Evolutionary conservation across 2,888 invertebrate species (phyloP).

Genomic region (Zygothrica quintamaculata): DNA sequence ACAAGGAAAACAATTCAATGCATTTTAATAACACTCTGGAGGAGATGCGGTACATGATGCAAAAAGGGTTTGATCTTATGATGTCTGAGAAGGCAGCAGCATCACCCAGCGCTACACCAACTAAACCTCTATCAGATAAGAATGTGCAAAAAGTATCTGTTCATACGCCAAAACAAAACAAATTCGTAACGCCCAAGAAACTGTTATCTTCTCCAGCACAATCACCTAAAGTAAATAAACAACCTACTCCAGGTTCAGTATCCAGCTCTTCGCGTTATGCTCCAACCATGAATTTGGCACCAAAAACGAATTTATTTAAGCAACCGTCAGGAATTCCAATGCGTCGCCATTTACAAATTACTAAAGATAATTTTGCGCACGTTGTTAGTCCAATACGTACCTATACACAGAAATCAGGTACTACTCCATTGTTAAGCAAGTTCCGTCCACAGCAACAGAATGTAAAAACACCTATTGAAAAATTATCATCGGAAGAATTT

Average conservation of each 20-base stretch:
- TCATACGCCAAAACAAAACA: slow-evolving; percentile 53
- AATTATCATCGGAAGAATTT: slow-evolving; percentile 63
- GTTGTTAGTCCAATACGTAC: slow-evolving; percentile 84
- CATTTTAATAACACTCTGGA: slow-evolving; percentile 85
- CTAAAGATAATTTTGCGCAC: slow-evolving; percentile 58
- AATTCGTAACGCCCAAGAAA: slow-evolving; percentile 58
- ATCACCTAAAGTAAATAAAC: no score
- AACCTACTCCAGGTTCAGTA: background rate
- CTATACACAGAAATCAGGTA: slow-evolving; percentile 84
- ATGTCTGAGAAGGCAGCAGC: slow-evolving; percentile 56
- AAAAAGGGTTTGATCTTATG: slow-evolving; percentile 82
- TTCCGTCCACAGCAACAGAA: slow-evolving; percentile 69
- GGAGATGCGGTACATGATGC: slow-evolving; percentile 84
- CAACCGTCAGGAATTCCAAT: slow-evolving; percentile 36
- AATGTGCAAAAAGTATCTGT: slow-evolving; percentile 27
- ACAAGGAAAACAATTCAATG: slow-evolving; percentile 75
- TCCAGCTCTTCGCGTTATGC: slow-evolving; percentile 2
- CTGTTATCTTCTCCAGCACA: slow-evolving; percentile 10
- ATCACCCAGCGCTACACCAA: background rate
- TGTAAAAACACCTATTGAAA: slow-evolving; percentile 51
- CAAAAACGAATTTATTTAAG: slow-evolving; percentile 43
- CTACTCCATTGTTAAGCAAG: slow-evolving; percentile 80
- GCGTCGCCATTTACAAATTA: slow-evolving; percentile 10
- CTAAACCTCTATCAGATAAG: background rate
- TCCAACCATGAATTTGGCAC: slow-evolving; percentile 18